Evolutionary conservation across 2,113 vertebrate genomes (phyloP).

Genomic region (Neodon shergylaensis): DNA sequence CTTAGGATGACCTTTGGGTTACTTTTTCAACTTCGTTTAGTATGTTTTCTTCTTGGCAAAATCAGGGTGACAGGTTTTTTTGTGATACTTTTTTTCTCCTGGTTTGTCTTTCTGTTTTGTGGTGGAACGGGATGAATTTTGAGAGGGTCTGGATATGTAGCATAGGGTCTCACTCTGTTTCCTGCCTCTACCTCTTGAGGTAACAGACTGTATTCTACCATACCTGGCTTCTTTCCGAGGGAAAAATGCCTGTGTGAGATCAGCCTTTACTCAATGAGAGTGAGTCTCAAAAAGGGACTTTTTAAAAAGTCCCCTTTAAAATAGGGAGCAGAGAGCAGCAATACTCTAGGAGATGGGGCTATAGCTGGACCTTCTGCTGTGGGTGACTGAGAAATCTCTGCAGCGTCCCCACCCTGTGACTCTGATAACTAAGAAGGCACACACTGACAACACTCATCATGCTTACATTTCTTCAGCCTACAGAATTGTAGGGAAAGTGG

Average conservation of each 20-base stretch:
- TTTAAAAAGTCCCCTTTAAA: background rate
- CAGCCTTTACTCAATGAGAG: background rate
- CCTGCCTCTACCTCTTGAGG: background rate
- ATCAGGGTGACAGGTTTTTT: background rate
- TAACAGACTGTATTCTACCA: background rate
- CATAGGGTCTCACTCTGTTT: background rate
- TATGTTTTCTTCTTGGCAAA: background rate
- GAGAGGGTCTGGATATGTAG: background rate
- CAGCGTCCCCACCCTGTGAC: background rate
- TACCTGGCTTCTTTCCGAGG: background rate
- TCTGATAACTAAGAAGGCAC: background rate
- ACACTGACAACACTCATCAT: too few relatives aligned
- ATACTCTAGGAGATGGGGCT: background rate
- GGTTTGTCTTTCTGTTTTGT: background rate
- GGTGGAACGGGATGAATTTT: background rate
- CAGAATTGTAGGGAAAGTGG: background rate
- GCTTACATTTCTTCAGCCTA: background rate
- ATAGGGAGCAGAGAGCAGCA: background rate
- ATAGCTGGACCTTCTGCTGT: background rate
- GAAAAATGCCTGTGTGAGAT: background rate
- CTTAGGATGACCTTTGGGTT: background rate
- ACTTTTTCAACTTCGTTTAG: background rate
- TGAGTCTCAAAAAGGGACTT: background rate
- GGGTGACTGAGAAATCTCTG: background rate
- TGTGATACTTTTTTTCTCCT: background rate